These are phyloP conservation scores for Sciurus vulgaris DNA, from an alignment of 2,797 vertebrate genomes.

Conservation along the genomic window DNA sequence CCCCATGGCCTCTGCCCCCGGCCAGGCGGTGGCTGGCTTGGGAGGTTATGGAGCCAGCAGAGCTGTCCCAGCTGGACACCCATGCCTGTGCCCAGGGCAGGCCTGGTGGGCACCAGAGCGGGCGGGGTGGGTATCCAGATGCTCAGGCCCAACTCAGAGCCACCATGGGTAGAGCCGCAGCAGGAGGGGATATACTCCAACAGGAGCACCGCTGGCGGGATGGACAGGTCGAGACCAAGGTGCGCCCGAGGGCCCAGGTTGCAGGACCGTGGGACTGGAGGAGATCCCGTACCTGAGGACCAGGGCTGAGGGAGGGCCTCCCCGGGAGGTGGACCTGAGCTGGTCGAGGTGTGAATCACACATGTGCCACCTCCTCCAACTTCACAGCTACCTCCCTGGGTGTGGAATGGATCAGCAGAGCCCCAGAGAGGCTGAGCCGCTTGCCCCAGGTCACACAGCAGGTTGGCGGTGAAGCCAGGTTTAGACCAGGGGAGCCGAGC, in stretches of 20 bases:
- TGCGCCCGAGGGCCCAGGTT: fast-evolving
- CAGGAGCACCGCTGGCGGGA: not conserved
- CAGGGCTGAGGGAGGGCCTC: not conserved
- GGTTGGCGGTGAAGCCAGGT: no score
- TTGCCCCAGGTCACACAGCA: not conserved
- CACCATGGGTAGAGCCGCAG: fast-evolving
- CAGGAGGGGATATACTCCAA: not conserved
- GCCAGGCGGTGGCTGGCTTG: no score
- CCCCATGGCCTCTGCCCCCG: not conserved
- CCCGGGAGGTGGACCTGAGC: no score
- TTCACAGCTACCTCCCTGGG: not conserved
- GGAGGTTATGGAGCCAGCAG: no score
- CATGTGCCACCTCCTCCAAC: not conserved
- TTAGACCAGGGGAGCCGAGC: no score
- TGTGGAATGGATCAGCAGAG: not conserved
- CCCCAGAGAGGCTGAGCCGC: not conserved
- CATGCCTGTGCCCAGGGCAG: fast-evolving
- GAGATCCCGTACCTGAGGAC: not conserved
- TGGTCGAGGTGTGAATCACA: not conserved
- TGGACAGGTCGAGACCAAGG: no score
- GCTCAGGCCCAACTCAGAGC: not conserved
- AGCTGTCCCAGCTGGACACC: no score
- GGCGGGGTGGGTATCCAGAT: not conserved
- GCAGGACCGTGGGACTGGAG: not conserved
- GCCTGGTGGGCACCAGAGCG: no score